Evolutionary conservation across 2,113 vertebrate genomes (phyloP), one percentile per base, ranked within the genome.

Genomic region (Ptychochromis oligacanthus): DNA sequence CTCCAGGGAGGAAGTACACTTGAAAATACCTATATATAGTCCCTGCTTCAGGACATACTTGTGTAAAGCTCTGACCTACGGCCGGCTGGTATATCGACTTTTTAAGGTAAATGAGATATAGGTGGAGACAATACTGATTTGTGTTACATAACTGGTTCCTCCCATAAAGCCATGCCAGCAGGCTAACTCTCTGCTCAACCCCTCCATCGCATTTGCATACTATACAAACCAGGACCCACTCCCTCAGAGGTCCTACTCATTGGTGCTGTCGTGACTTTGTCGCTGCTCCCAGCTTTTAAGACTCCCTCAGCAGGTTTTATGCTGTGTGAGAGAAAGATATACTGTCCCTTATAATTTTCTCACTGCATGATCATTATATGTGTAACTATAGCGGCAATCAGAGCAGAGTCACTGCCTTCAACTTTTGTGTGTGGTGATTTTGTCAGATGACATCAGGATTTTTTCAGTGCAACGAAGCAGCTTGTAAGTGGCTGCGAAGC

Each of bases 11-110:
- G 28, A 31, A 31, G 22, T 12, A 75, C 79, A 62, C 84, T 1
- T 62, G 54, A 70, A 86, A 82, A 82, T 65, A 85, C 79, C 57
- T 43, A 85, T 81, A 86, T 61, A 77, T 49, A 85, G 77, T 75
- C 75, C 24, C 40, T 26, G 85, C 80, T 87, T 74, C 31, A 61
- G 85, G 77, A 88, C 61, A 61, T 67, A 17, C 56, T 65, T 2
- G 7, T 60, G 46, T 83, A 74, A 40, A 86, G 15, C 9, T 75
- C 14, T 85, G 79, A 88, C 49, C 49, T 52, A 52, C 14, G 15
- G 13, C 46, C 17, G 46, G 46, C 14, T 49, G 14, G 5, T 17
- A 6, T 6, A 15, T 17, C 15, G 14, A 49, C 6, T 49, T 15
- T 49, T 17, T 15, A 52, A 17, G 49, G 17, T 7, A 17, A 52